Evolutionary conservation across 2,888 invertebrate genomes (phyloP), one percentile per base, ranked within the genome.

Genomic region (Orthosia gothica): DNA sequence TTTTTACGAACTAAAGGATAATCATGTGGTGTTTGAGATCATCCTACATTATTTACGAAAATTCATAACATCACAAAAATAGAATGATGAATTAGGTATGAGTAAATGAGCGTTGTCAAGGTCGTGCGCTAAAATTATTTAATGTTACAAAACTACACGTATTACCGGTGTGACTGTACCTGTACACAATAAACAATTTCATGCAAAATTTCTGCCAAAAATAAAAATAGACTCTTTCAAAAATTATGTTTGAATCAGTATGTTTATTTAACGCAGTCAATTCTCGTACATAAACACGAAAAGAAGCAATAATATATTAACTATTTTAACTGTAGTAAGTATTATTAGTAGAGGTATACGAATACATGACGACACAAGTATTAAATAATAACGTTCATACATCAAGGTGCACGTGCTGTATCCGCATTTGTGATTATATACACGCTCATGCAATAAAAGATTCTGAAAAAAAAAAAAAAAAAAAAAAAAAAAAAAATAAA

Each of bases 61-160:
- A 62, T 66, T 82, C 11, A 40, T 47, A 57, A n/a, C 26, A 65
- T 13, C 4, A 26, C 67, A 61, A 57, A 78, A 78, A 62, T 78
- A 82, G 67, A 82, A 76, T 82, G 67, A 67, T 78, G 20, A 47
- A 62, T 82, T 81, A 16, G 13, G 11, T 49, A 26, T 20, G 63
- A 59, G 63, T 54, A 64, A 73, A 74, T 63, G 55, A 67, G 67
- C 47, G 40, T 45, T 13, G 57, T 75, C 62, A 82, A 76, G 77
- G 77, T 20, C 20, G 4, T 13, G 20, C 13, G 26, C n/a, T 52
- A 49, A 76, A 78, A 78, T 78, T 67, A 57, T 63, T 62, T 57
- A 62, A 76, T 52, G 20, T 57, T 57, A 57, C 62, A 57, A 76
- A 76, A 78, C 81, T 76, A 66, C 66, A 47, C 40, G 32, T 32